phyloP scores from a whole-genome alignment of 2,113 vertebrate species.

The Dicentrarchus labrax region DNA sequence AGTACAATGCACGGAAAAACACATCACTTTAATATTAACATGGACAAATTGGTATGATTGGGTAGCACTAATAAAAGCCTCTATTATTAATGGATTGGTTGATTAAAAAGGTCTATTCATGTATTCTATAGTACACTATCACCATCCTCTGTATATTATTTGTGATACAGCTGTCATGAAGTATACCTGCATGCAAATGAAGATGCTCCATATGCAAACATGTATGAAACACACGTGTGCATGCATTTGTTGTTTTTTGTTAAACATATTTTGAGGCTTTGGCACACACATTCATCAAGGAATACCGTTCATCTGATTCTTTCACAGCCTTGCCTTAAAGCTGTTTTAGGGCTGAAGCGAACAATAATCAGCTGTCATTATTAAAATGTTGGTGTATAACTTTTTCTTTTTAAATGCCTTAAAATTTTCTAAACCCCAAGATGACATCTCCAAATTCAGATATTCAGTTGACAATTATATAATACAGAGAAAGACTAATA shows the following conservation, averaged over 20 bases:
- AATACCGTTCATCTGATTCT: not conserved
- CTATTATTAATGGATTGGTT: not conserved
- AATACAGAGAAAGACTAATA: not conserved
- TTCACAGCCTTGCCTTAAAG: conserved; percentile 1
- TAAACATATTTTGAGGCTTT: not conserved
- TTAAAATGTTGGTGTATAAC: not conserved
- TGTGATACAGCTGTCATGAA: not conserved
- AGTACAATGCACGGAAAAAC: not conserved
- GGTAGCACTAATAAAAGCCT: not conserved
- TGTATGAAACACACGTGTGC: not conserved
- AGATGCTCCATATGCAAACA: conserved; percentile 16
- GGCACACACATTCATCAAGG: not conserved
- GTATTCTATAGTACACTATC: not conserved
- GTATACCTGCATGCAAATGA: conserved; percentile 6
- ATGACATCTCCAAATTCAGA: not conserved
- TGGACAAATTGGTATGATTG: not conserved
- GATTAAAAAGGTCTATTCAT: not conserved
- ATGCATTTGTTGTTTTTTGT: not conserved
- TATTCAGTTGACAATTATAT: no score
- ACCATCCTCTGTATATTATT: not conserved
- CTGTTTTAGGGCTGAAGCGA: not conserved
- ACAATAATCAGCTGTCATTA: not conserved
- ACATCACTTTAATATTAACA: conserved; percentile 2
- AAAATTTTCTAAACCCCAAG: not conserved
- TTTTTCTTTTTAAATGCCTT: not conserved